Percentiles rank a stretch among this genome's conserved stretches.
Evolutionary conservation across 2,797 vertebrate genomes (phyloP).

Genomic region (Fratercula arctica): DNA sequence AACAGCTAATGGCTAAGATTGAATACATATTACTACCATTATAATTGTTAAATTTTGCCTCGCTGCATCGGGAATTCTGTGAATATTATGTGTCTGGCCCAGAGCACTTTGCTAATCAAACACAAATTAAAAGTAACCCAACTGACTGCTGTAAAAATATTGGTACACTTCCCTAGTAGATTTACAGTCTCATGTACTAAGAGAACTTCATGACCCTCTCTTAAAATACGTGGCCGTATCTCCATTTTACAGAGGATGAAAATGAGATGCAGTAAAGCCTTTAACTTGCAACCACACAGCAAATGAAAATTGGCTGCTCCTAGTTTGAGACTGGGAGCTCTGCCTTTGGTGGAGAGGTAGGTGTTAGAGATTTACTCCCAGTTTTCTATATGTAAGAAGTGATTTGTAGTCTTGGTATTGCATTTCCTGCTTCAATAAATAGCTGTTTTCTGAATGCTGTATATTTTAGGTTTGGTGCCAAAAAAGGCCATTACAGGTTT

Average conservation of each 20-base stretch:
- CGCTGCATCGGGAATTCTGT: neutral
- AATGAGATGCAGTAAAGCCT: neutral
- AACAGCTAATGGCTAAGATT: slow-evolving; percentile 19
- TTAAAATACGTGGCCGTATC: neutral
- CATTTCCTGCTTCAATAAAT: slow-evolving; percentile 45
- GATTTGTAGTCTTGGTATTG: slow-evolving; percentile 32
- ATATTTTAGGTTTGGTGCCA: slow-evolving; percentile 28
- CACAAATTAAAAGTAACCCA: slow-evolving; percentile 50
- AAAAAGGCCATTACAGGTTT: slow-evolving; percentile 44
- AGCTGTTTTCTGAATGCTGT: slow-evolving; percentile 15
- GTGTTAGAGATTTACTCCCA: slow-evolving; percentile 19
- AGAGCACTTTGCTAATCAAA: slow-evolving; percentile 62
- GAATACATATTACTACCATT: slow-evolving; percentile 17
- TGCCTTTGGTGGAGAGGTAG: neutral
- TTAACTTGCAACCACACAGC: neutral
- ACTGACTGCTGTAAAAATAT: slow-evolving; percentile 39
- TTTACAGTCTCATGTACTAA: neutral
- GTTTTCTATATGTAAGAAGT: neutral
- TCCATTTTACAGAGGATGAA: neutral
- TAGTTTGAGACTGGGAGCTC: neutral
- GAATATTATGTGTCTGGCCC: slow-evolving; percentile 18
- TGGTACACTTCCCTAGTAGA: neutral
- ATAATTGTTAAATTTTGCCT: slow-evolving; percentile 49
- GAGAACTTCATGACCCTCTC: neutral
- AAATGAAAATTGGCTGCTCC: neutral